phyloP scores from a whole-genome alignment of 1,140 invertebrate species.

The Bombus picipes region DNA sequence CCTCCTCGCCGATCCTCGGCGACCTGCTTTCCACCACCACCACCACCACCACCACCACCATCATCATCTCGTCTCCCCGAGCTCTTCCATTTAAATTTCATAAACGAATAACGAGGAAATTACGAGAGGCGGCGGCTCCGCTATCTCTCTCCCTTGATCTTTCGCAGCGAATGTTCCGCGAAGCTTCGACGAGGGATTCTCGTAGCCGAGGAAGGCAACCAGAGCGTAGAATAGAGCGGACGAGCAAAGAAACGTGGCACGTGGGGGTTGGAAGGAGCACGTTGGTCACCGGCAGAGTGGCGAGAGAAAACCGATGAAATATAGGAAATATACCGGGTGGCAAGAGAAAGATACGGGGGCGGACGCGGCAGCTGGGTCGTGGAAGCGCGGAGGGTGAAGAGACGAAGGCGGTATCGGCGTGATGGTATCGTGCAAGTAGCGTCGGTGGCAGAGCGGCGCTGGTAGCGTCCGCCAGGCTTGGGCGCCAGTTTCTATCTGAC shows the following conservation, averaged over 20 bases:
- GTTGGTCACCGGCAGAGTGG: background rate
- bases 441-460: slow-evolving; percentile 9
- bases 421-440: slow-evolving; percentile 21
- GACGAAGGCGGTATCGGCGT: slow-evolving; percentile 25
- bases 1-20: background rate
- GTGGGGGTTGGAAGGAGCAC: background rate
- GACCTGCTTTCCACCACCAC: slow-evolving; percentile 9
- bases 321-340: slow-evolving; percentile 14
- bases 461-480: slow-evolving; percentile 66
- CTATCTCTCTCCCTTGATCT: background rate
- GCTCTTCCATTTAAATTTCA: slow-evolving; percentile 28
- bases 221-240: background rate
- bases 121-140: background rate
- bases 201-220: background rate
- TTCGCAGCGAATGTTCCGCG: background rate
- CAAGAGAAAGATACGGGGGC: slow-evolving; percentile 23
- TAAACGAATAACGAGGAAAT: slow-evolving; percentile 18
- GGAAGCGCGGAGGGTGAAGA: background rate
- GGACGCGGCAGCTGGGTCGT: background rate
- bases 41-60: no score
- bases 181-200: background rate
- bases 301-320: slow-evolving; percentile 5
- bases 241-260: background rate
- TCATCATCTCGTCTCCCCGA: no score
- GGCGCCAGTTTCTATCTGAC: slow-evolving; percentile 73